A percentile compares a stretch with the other conserved stretches of the same genome.
Evolutionary conservation across 2,113 vertebrate genomes (phyloP).

Genomic region (Baryphthengus martii): DNA sequence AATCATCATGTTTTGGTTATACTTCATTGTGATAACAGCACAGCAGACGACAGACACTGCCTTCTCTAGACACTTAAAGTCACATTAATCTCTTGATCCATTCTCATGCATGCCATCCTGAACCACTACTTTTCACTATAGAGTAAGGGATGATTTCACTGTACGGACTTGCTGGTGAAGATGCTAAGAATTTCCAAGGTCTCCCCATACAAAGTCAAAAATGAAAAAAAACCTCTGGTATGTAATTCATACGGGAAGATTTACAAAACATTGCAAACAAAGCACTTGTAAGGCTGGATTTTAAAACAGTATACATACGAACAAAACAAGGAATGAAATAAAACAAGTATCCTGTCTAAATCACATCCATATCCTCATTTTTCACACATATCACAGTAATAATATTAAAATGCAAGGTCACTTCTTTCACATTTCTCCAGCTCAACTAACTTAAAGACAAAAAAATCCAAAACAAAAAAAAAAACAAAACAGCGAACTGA

Average conservation of each 20-base stretch:
- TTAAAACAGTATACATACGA: not conserved
- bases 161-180: not conserved
- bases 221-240: not conserved
- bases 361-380: not conserved
- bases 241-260: not conserved
- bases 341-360: not conserved
- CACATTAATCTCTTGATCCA: not conserved
- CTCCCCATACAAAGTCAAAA: not conserved
- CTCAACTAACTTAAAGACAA: not conserved
- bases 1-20: not conserved
- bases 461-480: not conserved
- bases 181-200: not conserved
- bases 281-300: conserved; percentile 6
- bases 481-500: not conserved
- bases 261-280: not conserved
- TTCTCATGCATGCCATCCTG: not conserved
- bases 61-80: not conserved
- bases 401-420: not conserved
- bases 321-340: conserved; percentile 7
- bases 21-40: not conserved
- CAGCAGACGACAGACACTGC: not conserved
- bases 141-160: not conserved
- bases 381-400: not conserved
- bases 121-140: not conserved
- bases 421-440: not conserved